Base-by-base conservation (phyloP, 2,888 invertebrate species). In the Ceratothoa steindachneri region DNA sequence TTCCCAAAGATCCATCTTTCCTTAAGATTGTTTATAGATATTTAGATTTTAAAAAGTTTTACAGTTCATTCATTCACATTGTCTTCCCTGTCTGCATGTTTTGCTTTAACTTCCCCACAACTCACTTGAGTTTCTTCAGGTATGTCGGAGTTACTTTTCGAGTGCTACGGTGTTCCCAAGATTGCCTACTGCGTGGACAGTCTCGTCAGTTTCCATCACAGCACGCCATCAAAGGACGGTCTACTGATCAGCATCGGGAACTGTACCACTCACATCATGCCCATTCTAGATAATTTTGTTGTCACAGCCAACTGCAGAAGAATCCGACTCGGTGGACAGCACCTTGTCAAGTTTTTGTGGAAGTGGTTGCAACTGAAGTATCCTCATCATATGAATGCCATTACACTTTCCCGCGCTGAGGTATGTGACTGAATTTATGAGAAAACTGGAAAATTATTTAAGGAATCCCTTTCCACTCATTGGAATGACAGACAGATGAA, bases 111-210 rank as follows among this genome's bases (percentile, higher is more conserved):
- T n/a, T n/a, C n/a, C n/a, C n/a, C n/a, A n/a, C n/a, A n/a, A n/a
- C n/a, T n/a, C n/a, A n/a, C n/a, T n/a, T n/a, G n/a, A n/a, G n/a
- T n/a, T 9, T 60, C 60, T 7, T 29, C 69, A 80, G 80, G 76
- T 31, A 80, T 97, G 95, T 93, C 93, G 0, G 97, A 97, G 83
- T 86, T 97, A 71, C 85, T 97, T 60, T 97, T 97, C 85, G 97
- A 97, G 85, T 95, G 93, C 80, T 97, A 97, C 83, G 89, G 90
- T 53, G 89, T 96, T 1, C 95, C 96, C 2, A 89, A 90, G 0
- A 87, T 97, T 22, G 88, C 90, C 69, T 96, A 95, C 83, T 95
- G 95, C 55, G 89, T 97, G 7, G 97, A 96, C 84, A 89, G 91
- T 0, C 83, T 96, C 30, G 91, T 90, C 82, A 91, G 93, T 78